A percentile compares a stretch with the other conserved stretches of the same genome.
Conservation (phyloP, 2,113 vertebrate genomes). For the Caloenas nicobarica region DNA sequence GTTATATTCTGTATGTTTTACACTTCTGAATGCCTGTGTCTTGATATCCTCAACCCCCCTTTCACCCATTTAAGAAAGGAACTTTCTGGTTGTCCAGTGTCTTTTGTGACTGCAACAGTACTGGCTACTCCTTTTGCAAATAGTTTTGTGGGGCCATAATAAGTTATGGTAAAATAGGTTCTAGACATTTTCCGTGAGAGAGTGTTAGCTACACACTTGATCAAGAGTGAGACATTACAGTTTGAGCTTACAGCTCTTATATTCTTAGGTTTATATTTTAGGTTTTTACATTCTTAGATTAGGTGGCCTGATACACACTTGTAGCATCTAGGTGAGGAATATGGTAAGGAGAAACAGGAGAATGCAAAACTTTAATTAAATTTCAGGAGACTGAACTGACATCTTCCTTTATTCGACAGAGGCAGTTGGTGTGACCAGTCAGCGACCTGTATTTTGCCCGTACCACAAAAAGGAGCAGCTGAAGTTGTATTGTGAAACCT, state of each 20-base stretch:
- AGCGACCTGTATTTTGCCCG: conserved; percentile 94
- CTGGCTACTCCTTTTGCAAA: neutral
- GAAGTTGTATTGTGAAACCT: conserved; percentile 98
- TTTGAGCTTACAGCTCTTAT: neutral
- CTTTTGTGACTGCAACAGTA: neutral
- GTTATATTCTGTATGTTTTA: neutral
- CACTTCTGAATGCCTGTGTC: neutral
- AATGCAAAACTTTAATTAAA: neutral
- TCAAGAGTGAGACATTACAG: neutral
- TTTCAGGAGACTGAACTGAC: neutral
- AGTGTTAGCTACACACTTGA: neutral
- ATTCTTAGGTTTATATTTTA: neutral
- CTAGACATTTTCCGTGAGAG: neutral
- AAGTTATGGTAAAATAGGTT: neutral
- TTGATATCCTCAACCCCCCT: neutral
- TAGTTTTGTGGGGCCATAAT: neutral
- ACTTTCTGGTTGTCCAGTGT: neutral
- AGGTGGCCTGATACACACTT: neutral
- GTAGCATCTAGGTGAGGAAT: neutral
- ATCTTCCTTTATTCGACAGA: conserved; percentile 72
- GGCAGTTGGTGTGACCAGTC: conserved; percentile 86
- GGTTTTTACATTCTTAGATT: neutral
- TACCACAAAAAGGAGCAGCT: conserved; percentile 96
- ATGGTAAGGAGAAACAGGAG: neutral
- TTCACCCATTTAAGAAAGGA: neutral